Evolutionary conservation across 2,113 vertebrate species (phyloP).

Genomic region (Trochalopteron elliotii): DNA sequence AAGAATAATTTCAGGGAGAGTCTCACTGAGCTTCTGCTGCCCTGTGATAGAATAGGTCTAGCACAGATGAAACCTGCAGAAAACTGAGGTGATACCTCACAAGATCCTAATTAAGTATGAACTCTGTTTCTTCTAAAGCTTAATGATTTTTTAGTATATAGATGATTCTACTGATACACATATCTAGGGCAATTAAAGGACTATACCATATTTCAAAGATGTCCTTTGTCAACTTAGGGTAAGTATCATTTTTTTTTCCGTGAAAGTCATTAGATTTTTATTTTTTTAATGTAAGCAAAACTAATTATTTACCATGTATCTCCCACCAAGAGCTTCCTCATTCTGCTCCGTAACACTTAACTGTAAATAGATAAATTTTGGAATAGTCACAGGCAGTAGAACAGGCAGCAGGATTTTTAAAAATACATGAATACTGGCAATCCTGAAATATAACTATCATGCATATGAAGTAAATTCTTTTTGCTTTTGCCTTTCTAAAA

Average conservation of each 20-base stretch:
- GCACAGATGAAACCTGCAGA: neutral
- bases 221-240: neutral
- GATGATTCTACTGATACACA: neutral
- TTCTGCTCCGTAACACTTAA: neutral
- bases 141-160: neutral
- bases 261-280: neutral
- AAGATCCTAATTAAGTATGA: neutral
- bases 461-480: neutral
- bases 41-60: neutral
- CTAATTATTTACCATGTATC: neutral
- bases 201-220: neutral
- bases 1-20: neutral
- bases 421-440: neutral
- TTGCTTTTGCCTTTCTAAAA: neutral
- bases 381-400: neutral
- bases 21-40: neutral
- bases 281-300: neutral
- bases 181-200: neutral
- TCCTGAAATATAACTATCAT: neutral
- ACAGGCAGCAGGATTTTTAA: neutral
- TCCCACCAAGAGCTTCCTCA: neutral
- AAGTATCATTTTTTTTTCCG: neutral
- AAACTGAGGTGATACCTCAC: neutral
- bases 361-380: neutral
- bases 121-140: neutral